These are phyloP conservation scores for Itoplectis maculator DNA, from an alignment of 2,888 invertebrate species.

Conservation along the genomic window DNA sequence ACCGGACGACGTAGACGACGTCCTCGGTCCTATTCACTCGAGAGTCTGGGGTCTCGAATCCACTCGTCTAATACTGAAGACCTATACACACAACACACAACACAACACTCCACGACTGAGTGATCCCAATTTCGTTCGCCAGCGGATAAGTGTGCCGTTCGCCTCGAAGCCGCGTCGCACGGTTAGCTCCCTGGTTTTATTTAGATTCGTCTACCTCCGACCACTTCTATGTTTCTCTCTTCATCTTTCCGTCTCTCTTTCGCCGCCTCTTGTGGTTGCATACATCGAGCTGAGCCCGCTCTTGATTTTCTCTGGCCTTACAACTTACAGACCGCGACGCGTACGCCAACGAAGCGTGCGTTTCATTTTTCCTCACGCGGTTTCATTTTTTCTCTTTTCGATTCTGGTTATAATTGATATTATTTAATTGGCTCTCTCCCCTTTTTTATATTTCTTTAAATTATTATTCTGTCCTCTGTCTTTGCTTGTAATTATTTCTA, in stretches of 20 bases:
- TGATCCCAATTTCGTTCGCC: conserved; percentile 63
- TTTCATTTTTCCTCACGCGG: conserved; percentile 51
- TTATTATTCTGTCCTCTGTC: too few relatives aligned
- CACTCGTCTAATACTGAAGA: conserved; percentile 30
- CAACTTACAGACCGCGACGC: conserved; percentile 47
- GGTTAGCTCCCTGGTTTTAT: conserved; percentile 52
- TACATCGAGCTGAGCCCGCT: conserved; percentile 13
- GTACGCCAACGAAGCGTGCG: conserved; percentile 52
- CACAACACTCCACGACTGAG: conserved; percentile 42
- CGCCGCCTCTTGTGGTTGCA: background rate
- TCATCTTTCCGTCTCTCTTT: background rate
- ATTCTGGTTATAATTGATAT: background rate
- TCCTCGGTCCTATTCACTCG: conserved; percentile 29
- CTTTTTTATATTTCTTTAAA: too few relatives aligned
- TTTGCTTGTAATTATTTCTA: too few relatives aligned
- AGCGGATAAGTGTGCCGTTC: conserved; percentile 51
- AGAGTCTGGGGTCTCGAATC: conserved; percentile 12
- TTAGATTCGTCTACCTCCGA: conserved; percentile 18
- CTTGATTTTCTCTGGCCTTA: conserved; percentile 45
- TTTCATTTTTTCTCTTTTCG: conserved; percentile 45
- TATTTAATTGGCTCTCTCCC: background rate
- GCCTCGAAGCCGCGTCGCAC: conserved; percentile 50
- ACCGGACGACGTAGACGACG: conserved; percentile 1
- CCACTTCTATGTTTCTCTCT: background rate
- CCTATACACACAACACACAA: too few relatives aligned